Base-by-base conservation (phyloP, 2,888 invertebrate genomes). In the Coelogynopora nodosa region DNA sequence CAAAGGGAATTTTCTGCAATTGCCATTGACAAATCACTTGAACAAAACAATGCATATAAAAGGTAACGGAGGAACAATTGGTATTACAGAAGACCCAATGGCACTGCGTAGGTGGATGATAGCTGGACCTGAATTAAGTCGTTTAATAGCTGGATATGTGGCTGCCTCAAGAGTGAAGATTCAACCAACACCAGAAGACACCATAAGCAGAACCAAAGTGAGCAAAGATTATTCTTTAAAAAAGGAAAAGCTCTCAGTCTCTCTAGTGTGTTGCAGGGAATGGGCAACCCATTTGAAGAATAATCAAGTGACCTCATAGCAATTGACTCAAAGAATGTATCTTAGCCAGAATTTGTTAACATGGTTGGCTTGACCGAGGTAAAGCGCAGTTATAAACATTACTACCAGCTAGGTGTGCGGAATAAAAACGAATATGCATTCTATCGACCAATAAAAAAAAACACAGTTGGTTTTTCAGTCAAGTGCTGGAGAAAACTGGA, bases 11-110 rank as follows among this genome's bases (percentile, higher is more conserved):
- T 88, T 81, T 89, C 89, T 23, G 84, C 87, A 67, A 87, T 89
- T 81, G 88, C 89, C n/a, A 88, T 88, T 49, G 88, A 89, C 84
- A 89, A 89, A 84, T 88, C 89, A 5, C 89, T 90, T 84, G 89
- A 90, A 81, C 89, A 90, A 49, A 86, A 67, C 74, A 89, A 89
- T 88, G 88, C 86, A 31, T 31, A 88, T 89, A 67, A 90, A 89
- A 87, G 89, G 87, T 67, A 26, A 74, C 74, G 74, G 74, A 74
- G 74, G 74, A 74, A 5, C 18, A 74, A 74, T 74, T 74, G 74
- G 74, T 10, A n/a, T 74, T 10, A 74, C 88, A 30, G 89, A 89
- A 81, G 85, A 89, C 81, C 87, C 87, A 30, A 30, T 87, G 83
- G 88, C 87, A 67, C 88, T 89, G 2, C 31, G 87, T 74, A 86